phyloP scores from a whole-genome alignment of 1,140 invertebrate genomes.

The Sminthurinus signatus region DNA sequence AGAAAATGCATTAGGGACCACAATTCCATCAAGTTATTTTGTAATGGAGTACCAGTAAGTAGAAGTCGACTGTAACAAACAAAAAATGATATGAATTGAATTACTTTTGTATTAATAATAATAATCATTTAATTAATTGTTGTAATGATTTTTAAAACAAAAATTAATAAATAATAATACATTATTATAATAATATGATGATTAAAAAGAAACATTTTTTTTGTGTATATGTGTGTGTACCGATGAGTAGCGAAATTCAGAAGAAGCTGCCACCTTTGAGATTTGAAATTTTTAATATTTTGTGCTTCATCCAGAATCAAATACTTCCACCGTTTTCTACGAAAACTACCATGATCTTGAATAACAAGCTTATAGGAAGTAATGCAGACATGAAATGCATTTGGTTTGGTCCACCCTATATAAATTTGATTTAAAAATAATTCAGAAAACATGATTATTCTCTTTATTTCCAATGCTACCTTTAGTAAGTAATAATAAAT shows the following conservation, averaged over 20 bases:
- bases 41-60: slow-evolving; percentile 95
- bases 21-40: slow-evolving; percentile 98
- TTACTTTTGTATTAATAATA: too few species aligned
- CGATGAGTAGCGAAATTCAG: slow-evolving; percentile 93
- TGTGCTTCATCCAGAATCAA: slow-evolving; percentile 99
- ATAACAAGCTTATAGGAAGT: slow-evolving; percentile 99
- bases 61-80: slow-evolving; percentile 65
- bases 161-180: too few species aligned
- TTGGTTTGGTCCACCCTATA: slow-evolving; percentile 95
- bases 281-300: slow-evolving; percentile 99
- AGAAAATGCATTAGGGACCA: slow-evolving; percentile 99
- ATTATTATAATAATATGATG: background rate
- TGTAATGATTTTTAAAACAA: too few species aligned
- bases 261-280: slow-evolving; percentile 95
- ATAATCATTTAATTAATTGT: too few species aligned
- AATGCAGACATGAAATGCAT: slow-evolving; percentile 99
- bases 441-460: too few species aligned
- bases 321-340: slow-evolving; percentile 98
- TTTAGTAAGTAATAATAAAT: too few species aligned
- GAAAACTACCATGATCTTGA: slow-evolving; percentile 96
- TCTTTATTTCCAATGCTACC: too few species aligned
- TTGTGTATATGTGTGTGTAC: slow-evolving; percentile 48
- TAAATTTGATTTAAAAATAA: too few species aligned
- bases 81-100: too few species aligned
- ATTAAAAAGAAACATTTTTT: slow-evolving; percentile 2